Conservation (phyloP, 2,888 invertebrate genomes). For the Ceraclea dissimilis region DNA sequence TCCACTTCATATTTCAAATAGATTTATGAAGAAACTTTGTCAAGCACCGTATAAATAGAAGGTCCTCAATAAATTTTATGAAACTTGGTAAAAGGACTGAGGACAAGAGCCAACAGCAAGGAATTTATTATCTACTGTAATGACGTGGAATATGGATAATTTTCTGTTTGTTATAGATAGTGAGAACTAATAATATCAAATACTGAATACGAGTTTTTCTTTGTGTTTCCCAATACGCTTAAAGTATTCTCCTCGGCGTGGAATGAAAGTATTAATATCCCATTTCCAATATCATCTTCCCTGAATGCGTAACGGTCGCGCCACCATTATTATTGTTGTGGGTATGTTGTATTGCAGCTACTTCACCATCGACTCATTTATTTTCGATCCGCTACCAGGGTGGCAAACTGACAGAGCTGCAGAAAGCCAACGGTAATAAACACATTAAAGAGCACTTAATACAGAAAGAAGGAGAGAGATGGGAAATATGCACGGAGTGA, state of each 20-base stretch:
- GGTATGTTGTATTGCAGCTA: conserved; percentile 2
- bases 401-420: conserved; percentile 15
- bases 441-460: conserved; percentile 25
- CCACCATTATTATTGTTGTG: neutral
- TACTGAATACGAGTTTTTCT: no score
- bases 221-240: no score
- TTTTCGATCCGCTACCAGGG: conserved; percentile 20
- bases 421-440: conserved; percentile 23
- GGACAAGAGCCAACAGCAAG: no score
- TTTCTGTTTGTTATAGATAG: no score
- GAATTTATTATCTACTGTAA: no score
- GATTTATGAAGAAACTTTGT: neutral
- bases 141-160: no score
- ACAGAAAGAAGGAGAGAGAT: conserved; percentile 3
- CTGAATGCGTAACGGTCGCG: neutral
- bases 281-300: neutral
- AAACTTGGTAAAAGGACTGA: neutral
- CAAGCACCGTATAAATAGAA: neutral
- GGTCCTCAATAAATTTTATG: neutral
- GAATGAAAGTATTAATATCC: neutral
- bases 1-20: neutral
- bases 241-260: no score
- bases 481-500: conserved; percentile 5
- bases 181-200: no score
- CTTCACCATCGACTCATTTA: conserved; percentile 31